These are phyloP conservation scores for Oligia latruncula DNA, from an alignment of 2,888 invertebrate species.

Conservation along the genomic window DNA sequence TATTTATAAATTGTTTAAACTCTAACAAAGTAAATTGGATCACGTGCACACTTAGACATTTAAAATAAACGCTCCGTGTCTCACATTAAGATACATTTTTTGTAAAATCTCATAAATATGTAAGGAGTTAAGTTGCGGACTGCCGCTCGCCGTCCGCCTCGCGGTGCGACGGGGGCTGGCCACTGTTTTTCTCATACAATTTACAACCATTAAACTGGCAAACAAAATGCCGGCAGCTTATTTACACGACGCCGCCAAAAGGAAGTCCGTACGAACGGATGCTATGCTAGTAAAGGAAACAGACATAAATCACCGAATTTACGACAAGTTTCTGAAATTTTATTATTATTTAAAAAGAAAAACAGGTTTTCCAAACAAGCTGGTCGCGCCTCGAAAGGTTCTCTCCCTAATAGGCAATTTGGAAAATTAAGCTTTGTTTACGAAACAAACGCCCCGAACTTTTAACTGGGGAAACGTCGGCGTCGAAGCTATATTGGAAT, in stretches of 20 bases:
- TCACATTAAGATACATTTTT: constrained; percentile 64
- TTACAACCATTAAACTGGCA: constrained; percentile 84
- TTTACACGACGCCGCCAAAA: constrained; percentile 84
- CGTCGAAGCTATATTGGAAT: constrained; percentile 70
- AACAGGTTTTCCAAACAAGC: constrained; percentile 75
- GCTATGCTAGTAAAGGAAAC: constrained; percentile 81
- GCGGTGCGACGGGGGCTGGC: constrained; percentile 62
- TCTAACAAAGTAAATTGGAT: constrained; percentile 23
- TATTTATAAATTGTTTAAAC: constrained; percentile 43
- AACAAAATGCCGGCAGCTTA: constrained; percentile 84
- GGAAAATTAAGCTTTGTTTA: constrained; percentile 78
- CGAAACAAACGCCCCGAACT: constrained; percentile 71
- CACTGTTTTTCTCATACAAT: constrained; percentile 68
- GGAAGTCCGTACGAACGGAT: constrained; percentile 84
- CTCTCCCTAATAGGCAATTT: constrained; percentile 76
- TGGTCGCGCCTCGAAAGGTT: constrained; percentile 72
- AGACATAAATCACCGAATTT: constrained; percentile 86
- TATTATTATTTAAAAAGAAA: constrained; percentile 82
- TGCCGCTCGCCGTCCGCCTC: constrained; percentile 69
- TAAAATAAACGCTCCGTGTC: constrained; percentile 60
- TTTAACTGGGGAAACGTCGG: constrained; percentile 76
- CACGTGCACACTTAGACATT: constrained; percentile 37
- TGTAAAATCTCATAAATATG: constrained; percentile 80
- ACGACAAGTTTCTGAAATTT: constrained; percentile 83
- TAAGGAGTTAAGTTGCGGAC: constrained; percentile 70